These are phyloP conservation scores for Pseudopipra pipra DNA, from an alignment of 2,113 vertebrate genomes.

Conservation along the genomic window DNA sequence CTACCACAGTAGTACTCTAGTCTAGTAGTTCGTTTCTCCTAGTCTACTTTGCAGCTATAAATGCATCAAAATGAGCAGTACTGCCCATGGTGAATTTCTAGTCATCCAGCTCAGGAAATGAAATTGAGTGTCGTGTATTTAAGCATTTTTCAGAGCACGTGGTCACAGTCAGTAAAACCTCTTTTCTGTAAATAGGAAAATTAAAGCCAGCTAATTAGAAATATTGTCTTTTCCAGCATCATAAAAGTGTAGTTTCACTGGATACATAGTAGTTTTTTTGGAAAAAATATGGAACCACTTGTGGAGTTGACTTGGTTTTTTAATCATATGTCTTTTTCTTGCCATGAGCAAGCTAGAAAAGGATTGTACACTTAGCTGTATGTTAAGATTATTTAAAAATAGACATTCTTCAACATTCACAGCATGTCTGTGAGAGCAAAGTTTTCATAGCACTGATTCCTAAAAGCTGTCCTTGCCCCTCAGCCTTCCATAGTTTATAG, in stretches of 20 bases:
- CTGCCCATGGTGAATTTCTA: background rate
- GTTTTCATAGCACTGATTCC: background rate
- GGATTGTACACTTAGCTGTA: background rate
- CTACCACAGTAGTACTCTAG: background rate
- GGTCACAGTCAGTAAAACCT: background rate
- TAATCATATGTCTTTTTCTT: background rate
- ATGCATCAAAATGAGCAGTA: background rate
- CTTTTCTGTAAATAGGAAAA: background rate
- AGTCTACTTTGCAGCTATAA: background rate
- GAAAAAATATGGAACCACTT: background rate
- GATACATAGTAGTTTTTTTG: background rate
- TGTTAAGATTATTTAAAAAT: background rate
- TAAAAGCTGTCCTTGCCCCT: constrained; percentile 33
- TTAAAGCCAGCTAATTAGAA: background rate
- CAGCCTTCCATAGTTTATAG: background rate
- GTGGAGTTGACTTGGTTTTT: background rate
- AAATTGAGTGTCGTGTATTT: background rate
- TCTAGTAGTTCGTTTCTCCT: background rate
- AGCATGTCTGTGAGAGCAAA: background rate
- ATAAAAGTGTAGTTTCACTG: background rate
- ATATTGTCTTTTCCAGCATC: background rate
- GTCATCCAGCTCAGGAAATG: background rate
- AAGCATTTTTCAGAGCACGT: background rate
- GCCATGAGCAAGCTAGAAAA: background rate
- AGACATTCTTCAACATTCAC: background rate